Evolutionary conservation across 1,140 invertebrate genomes (phyloP).

Genomic region (Ceratosolen solmsi): DNA sequence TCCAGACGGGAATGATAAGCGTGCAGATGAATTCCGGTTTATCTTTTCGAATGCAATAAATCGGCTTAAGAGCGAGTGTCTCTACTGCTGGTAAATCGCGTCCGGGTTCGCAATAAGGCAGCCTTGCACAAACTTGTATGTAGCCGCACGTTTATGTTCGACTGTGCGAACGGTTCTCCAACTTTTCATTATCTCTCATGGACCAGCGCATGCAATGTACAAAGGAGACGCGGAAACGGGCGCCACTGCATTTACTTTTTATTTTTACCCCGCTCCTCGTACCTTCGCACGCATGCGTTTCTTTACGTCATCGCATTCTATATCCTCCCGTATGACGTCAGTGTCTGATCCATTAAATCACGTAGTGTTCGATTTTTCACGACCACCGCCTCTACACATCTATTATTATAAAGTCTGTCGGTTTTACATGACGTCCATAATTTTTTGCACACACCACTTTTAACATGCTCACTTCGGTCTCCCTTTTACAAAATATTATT

Average conservation of each 20-base stretch:
- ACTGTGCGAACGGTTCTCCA: slow-evolving; percentile 2
- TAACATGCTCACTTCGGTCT: not conserved
- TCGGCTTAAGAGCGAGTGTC: not conserved
- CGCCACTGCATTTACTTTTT: slow-evolving; percentile 23
- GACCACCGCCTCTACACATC: not conserved
- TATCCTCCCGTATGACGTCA: slow-evolving; percentile 23
- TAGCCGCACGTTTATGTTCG: not conserved
- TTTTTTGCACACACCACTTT: not conserved
- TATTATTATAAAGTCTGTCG: not conserved
- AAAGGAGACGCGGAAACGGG: slow-evolving; percentile 40
- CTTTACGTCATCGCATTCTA: slow-evolving; percentile 27
- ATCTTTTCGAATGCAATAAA: not conserved
- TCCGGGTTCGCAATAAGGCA: not conserved
- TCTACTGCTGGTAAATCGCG: not conserved
- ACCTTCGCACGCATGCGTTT: slow-evolving; percentile 12
- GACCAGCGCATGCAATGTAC: not conserved
- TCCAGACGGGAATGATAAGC: not conserved
- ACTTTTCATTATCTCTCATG: not conserved
- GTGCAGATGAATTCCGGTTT: not conserved
- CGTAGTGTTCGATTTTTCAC: slow-evolving; percentile 12
- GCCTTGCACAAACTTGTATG: not conserved
- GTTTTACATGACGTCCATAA: slow-evolving; percentile 5
- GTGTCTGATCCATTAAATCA: slow-evolving; percentile 24
- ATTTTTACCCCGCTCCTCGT: not conserved
- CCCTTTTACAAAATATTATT: not conserved